Evolutionary conservation across 2,888 invertebrate genomes (phyloP).

Genomic region (Aspidapion aeneum): DNA sequence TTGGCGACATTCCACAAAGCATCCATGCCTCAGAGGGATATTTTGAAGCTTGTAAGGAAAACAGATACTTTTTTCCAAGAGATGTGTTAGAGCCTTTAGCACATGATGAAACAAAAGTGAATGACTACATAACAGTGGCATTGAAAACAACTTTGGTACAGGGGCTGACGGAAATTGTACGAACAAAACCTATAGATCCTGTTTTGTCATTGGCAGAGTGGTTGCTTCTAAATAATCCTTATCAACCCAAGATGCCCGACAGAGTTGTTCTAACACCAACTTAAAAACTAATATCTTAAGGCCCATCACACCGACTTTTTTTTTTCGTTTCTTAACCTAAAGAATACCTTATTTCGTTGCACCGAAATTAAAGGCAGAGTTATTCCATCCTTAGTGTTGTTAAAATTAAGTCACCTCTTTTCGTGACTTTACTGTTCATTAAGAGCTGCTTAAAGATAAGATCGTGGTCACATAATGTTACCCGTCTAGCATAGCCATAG

Average conservation of each 20-base stretch:
- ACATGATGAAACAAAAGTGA: conserved; percentile 55
- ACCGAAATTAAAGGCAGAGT: too few species aligned
- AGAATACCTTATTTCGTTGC: too few species aligned
- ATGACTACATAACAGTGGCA: conserved; percentile 65
- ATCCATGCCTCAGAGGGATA: conserved; percentile 75
- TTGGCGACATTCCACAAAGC: conserved; percentile 63
- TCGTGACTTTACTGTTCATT: too few species aligned
- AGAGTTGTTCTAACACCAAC: conserved; percentile 39
- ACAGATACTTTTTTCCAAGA: conserved; percentile 84
- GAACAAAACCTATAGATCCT: conserved; percentile 72
- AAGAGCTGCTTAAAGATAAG: too few species aligned
- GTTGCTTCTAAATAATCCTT: conserved; percentile 71
- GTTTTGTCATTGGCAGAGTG: conserved; percentile 75
- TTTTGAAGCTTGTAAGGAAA: conserved; percentile 69
- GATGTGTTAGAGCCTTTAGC: conserved; percentile 74
- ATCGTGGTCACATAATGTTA: too few species aligned
- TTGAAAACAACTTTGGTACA: conserved; percentile 63
- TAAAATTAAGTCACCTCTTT: too few species aligned
- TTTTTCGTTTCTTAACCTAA: too few species aligned
- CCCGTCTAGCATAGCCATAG: too few species aligned
- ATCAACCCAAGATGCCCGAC: conserved; percentile 56
- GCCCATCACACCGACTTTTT: too few species aligned
- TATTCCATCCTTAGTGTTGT: too few species aligned
- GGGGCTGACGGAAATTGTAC: conserved; percentile 62
- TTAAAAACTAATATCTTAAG: too few species aligned